Evolutionary conservation across 2,888 invertebrate species (phyloP), one percentile per base, ranked within the genome.

Genomic region (Aradus depressus): DNA sequence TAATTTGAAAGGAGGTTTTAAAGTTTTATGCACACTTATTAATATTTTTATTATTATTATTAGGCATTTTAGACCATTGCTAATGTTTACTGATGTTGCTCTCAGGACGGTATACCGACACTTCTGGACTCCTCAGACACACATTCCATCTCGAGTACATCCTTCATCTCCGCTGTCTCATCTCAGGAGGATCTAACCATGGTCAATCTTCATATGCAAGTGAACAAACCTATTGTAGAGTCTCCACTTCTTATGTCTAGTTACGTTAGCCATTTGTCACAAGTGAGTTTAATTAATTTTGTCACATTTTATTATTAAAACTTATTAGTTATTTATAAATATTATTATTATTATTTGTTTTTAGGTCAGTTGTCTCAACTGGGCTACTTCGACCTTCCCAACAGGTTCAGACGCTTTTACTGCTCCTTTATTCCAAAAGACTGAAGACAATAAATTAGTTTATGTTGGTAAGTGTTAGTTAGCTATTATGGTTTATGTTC

Each of bases 181-280:
- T 92, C 90, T 10, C 91, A 91, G 66, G 91, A 92, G 69, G 91
- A 91, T 65, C 81, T 89, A 68, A 89, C 89, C 0, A 69, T 91
- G 49, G 89, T 96, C 0, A 92, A 95, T 69, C 73, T 96, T 14
- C 92, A 93, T 63, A 88, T 90, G 79, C 95, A 96, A 71, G 83
- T 91, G 22, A 89, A 89, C 66, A 77, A 80, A 60, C 87, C 93
- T 0, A 95, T 96, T 57, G 82, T 89, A 4, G 90, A 93, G 63
- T 95, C 95, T 0, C 92, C 95, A 0, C 71, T 96, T 47, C 71
- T 96, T 1, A 91, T 96, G 90, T 86, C 91, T 3, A 92, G 92
- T 64, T 96, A 96, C 66, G 80, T 88, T 65, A 84, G 84, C 62
- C 92, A 95, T 67, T 72, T 96, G 63, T 89, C 91, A 3, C 92